Evolutionary conservation across 2,113 vertebrate species (phyloP), one percentile per base, ranked within the genome.

Genomic region (Marcusenius ussheri): DNA sequence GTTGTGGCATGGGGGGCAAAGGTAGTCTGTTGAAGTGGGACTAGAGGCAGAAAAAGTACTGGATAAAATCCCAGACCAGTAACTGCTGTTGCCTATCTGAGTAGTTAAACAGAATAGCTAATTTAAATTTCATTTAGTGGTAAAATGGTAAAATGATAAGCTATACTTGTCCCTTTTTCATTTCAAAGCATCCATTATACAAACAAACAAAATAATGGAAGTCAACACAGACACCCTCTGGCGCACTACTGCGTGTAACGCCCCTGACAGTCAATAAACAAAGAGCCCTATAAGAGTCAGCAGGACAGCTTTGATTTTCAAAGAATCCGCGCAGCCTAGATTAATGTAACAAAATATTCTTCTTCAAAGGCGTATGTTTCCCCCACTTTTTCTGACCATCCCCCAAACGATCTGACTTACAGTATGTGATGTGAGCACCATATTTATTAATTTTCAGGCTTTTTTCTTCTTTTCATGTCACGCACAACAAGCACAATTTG

Each of bases 401-500:
- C 21, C 53, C 21, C 56, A 24, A 58, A 58, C 56, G 21, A 58
- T 62, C 7, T 62, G 56, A 62, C 56, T 24, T n/a, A n/a, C n/a
- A 24, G n/a, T n/a, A n/a, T n/a, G n/a, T n/a, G 24, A 62, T 9
- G 8, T 62, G 24, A 62, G 24, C 56, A 62, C 6, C 9, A 3
- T n/a, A n/a, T 62, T 62, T n/a, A 62, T 62, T 62, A 0, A n/a
- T 62, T 62, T 62, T 89, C 88, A 87, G 85, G 74, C 62, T 6
- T 70, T 70, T 70, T 31, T 70, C 62, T 31, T 70, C 11, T 70
- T 31, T 31, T 70, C n/a, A 27, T 31, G 62, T 70, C n/a, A 92
- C 91, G 91, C 93, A 93, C 91, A 83, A 93, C 92, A 93, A 93
- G 93, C 92, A 93, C 91, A 93, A 91, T 93, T 88, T 93, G 90